A percentile compares a stretch with the other conserved stretches of the same genome.
Evolutionary conservation across 2,113 vertebrate species (phyloP).

Genomic region (Corvus cornix): DNA sequence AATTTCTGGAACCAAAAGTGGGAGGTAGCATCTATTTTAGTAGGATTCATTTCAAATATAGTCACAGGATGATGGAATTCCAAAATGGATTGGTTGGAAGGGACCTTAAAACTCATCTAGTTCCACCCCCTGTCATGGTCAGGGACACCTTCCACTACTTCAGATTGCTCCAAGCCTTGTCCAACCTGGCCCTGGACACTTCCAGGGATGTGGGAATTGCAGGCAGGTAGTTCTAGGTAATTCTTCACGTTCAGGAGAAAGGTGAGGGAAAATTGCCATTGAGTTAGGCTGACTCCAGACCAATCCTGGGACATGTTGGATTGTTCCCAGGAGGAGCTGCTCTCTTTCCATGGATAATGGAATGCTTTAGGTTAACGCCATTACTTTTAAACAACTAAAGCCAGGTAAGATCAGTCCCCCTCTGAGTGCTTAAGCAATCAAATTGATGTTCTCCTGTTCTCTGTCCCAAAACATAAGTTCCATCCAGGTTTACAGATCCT

Average conservation of each 20-base stretch:
- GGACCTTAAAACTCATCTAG: not conserved
- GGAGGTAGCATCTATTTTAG: not conserved
- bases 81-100: not conserved
- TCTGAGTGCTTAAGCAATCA: not conserved
- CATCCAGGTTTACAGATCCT: not conserved
- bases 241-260: not conserved
- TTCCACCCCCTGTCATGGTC: not conserved
- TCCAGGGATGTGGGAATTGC: not conserved
- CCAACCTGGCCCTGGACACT: not conserved
- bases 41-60: not conserved
- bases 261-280: not conserved
- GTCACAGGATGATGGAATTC: not conserved
- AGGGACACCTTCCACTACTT: not conserved
- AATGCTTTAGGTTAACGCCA: not conserved
- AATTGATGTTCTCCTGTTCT: not conserved
- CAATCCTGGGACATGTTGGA: not conserved
- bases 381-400: not conserved
- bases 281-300: not conserved
- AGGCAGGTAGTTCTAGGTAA: not conserved
- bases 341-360: not conserved
- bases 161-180: not conserved
- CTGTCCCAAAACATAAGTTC: not conserved
- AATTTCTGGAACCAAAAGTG: not conserved
- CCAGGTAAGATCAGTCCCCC: not conserved
- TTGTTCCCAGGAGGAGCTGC: not conserved